Evolutionary conservation across 2,888 invertebrate species (phyloP).

Genomic region (Julus scanicus): DNA sequence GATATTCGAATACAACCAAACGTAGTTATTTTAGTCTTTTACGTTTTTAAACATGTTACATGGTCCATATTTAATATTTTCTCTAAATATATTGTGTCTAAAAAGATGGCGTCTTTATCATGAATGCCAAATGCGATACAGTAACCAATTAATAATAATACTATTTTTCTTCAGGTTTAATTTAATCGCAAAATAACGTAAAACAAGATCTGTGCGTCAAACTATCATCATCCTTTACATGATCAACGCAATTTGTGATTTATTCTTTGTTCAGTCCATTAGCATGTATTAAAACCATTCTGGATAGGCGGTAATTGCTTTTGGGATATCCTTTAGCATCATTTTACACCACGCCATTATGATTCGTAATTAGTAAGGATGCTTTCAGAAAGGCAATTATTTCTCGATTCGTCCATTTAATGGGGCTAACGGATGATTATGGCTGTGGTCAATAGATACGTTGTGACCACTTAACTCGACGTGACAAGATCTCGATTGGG

Average conservation of each 20-base stretch:
- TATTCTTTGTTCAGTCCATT: neutral
- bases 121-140: too few species aligned
- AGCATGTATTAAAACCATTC: neutral
- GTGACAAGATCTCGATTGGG: neutral
- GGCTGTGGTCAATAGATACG: neutral
- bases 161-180: too few species aligned
- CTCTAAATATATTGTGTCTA: too few species aligned
- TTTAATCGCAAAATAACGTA: too few species aligned
- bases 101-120: too few species aligned
- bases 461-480: neutral
- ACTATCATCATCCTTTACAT: neutral
- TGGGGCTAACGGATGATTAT: neutral
- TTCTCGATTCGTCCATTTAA: neutral
- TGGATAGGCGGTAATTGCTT: neutral
- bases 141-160: too few species aligned
- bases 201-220: too few species aligned
- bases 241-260: neutral
- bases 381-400: conserved; percentile 8
- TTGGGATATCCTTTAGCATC: neutral
- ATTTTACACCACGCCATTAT: neutral
- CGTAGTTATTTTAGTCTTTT: too few species aligned
- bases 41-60: too few species aligned
- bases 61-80: too few species aligned
- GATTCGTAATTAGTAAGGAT: neutral
- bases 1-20: too few species aligned